Evolutionary conservation across 2,113 vertebrate species (phyloP).

Genomic region (Vulpes ferrilata): DNA sequence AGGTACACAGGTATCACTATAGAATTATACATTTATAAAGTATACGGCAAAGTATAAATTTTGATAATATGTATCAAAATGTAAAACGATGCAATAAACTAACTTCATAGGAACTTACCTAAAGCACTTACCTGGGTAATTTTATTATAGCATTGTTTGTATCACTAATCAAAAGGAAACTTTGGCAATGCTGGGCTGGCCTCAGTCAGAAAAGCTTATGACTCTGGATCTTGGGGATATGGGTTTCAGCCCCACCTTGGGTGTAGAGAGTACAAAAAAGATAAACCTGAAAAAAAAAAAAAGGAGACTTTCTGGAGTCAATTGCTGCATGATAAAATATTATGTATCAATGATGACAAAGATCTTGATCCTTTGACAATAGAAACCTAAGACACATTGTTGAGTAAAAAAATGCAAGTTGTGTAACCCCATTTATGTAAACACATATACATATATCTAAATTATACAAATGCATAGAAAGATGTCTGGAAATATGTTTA

Average conservation of each 20-base stretch:
- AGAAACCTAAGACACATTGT: background rate
- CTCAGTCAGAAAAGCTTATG: background rate
- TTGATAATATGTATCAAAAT: background rate
- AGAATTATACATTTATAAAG: background rate
- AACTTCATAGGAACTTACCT: background rate
- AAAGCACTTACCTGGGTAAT: background rate
- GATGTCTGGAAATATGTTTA: background rate
- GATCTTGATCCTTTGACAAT: background rate
- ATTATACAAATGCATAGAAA: background rate
- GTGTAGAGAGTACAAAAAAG: background rate
- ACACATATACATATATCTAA: background rate
- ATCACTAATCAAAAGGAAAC: background rate
- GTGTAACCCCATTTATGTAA: background rate
- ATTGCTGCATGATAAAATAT: background rate
- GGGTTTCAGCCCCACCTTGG: background rate
- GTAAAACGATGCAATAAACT: background rate
- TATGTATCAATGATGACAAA: background rate
- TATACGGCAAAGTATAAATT: background rate
- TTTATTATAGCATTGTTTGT: background rate
- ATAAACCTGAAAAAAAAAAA: background rate
- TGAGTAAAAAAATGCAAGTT: constrained; percentile 7
- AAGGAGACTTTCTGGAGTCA: background rate
- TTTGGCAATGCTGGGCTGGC: background rate
- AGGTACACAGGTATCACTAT: background rate
- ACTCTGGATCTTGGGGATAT: background rate